phyloP scores from a whole-genome alignment of 1,140 invertebrate genomes.

The Acyrthosiphon pisum region DNA sequence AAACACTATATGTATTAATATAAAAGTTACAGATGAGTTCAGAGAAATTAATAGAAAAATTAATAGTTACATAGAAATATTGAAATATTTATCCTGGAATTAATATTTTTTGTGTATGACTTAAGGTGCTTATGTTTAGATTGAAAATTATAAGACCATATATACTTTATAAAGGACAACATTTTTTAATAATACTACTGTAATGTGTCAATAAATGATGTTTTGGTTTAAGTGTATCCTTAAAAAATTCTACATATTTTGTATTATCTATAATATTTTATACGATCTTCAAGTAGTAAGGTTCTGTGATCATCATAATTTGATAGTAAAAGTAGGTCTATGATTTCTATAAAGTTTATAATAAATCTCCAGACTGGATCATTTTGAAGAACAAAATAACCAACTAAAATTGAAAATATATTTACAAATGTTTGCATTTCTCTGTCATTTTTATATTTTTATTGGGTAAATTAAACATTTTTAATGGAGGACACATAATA shows the following conservation, averaged over 20 bases:
- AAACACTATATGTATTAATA: background rate
- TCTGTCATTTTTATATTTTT: too few relatives aligned
- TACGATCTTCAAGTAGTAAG: too few relatives aligned
- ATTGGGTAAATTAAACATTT: too few relatives aligned
- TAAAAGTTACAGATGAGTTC: background rate
- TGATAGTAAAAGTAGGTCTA: background rate
- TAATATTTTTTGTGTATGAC: background rate
- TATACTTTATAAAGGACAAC: background rate
- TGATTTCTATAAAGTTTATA: too few relatives aligned
- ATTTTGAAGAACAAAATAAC: background rate
- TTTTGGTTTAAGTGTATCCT: too few relatives aligned
- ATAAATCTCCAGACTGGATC: background rate
- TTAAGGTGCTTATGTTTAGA: background rate
- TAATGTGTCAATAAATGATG: too few relatives aligned
- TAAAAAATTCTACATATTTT: too few relatives aligned
- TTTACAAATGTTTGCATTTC: background rate
- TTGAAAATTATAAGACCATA: background rate
- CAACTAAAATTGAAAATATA: background rate
- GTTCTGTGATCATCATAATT: too few relatives aligned
- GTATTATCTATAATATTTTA: too few relatives aligned
- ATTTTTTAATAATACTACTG: too few relatives aligned
- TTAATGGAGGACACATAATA: background rate
- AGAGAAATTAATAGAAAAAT: background rate
- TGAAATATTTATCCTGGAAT: background rate
- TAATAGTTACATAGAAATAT: background rate